Evolutionary conservation across 2,113 vertebrate genomes (phyloP).

Genomic region (Anhinga rufa): DNA sequence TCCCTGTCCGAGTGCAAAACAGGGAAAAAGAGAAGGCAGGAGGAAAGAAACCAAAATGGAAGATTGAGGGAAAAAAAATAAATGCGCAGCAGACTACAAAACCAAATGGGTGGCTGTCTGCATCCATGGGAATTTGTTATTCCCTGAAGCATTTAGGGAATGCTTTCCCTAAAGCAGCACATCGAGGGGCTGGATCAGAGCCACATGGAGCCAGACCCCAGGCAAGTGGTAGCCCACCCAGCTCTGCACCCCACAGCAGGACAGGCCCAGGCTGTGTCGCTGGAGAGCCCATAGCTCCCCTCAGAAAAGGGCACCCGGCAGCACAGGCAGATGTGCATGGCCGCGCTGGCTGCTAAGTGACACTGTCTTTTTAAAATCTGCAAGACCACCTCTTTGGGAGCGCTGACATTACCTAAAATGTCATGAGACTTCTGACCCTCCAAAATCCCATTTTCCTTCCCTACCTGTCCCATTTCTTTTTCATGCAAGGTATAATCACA

Average conservation of each 20-base stretch:
- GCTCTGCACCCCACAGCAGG: accelerated
- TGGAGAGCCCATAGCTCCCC: not conserved
- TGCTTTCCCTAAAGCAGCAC: not conserved
- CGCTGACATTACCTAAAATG: not conserved
- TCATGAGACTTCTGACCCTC: not conserved
- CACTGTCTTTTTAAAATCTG: not conserved
- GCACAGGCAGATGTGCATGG: accelerated
- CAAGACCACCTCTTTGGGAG: too few relatives aligned
- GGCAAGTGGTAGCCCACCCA: not conserved
- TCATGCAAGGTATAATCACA: not conserved
- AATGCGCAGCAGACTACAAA: not conserved
- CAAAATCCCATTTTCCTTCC: not conserved
- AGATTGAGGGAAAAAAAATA: not conserved
- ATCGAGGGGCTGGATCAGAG: not conserved
- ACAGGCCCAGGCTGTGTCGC: accelerated
- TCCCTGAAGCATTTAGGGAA: not conserved
- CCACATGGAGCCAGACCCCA: not conserved
- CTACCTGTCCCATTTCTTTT: not conserved
- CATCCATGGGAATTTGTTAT: accelerated
- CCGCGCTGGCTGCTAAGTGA: not conserved
- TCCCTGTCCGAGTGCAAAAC: not conserved
- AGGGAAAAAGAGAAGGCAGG: not conserved
- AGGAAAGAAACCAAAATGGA: not conserved
- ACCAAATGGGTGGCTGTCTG: not conserved
- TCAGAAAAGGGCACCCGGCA: accelerated